Evolutionary conservation across 2,797 vertebrate genomes (phyloP).

Genomic region (Sebastes elongatus): DNA sequence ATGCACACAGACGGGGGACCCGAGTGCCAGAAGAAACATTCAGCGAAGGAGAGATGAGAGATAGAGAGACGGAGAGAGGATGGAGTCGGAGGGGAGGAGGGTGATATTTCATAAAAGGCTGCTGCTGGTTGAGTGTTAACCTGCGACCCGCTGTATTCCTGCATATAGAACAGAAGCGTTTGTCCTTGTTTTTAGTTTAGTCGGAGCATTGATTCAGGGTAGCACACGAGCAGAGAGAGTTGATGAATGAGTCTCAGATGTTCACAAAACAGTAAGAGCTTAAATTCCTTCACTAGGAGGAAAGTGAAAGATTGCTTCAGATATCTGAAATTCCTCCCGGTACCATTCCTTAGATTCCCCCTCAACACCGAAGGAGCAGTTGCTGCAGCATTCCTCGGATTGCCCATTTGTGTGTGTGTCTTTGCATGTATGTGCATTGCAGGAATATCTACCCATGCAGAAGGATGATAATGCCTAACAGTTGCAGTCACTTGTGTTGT

Average conservation of each 20-base stretch:
- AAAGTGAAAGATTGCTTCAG: conserved; percentile 76
- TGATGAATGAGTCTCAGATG: conserved; percentile 73
- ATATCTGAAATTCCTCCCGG: conserved; percentile 73
- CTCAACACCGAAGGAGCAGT: conserved; percentile 67
- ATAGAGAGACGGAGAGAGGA: conserved; percentile 34
- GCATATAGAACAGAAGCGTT: conserved; percentile 35
- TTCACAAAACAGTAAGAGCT: conserved; percentile 52
- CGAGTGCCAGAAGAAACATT: conserved; percentile 81
- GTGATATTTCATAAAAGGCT: conserved; percentile 58
- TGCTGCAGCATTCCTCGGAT: conserved; percentile 69
- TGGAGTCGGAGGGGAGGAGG: conserved; percentile 42
- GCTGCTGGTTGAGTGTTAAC: conserved; percentile 61
- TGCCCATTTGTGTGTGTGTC: conserved; percentile 44
- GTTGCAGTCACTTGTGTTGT: conserved; percentile 70
- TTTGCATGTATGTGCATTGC: conserved; percentile 37
- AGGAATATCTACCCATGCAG: conserved; percentile 57
- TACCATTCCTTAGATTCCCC: conserved; percentile 75
- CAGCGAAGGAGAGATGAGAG: conserved; percentile 61
- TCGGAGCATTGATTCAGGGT: not conserved
- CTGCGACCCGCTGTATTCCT: conserved; percentile 43
- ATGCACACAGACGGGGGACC: conserved; percentile 77
- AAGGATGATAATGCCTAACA: conserved; percentile 68
- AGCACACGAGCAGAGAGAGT: conserved; percentile 16
- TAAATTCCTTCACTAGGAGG: conserved; percentile 64
- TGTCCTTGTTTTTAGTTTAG: conserved; percentile 31